Evolutionary conservation across 2,888 invertebrate species (phyloP), one percentile per base, ranked within the genome.

Genomic region (Leucoma salicis): DNA sequence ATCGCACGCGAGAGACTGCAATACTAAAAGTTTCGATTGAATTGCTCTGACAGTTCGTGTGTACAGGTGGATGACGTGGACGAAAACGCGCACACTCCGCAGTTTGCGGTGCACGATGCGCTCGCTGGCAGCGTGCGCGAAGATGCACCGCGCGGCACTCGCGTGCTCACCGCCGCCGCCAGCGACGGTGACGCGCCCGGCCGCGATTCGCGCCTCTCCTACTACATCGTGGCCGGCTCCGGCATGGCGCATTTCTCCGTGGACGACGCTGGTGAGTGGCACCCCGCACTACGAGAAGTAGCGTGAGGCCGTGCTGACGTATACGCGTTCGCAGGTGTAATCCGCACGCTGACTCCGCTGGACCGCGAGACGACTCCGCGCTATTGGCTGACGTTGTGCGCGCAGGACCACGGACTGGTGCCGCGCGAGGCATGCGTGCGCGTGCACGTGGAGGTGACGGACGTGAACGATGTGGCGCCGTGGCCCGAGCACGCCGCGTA

Each of bases 381-480:
- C 74, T 98, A 97, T 86, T 99, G 99, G 99, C 87, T 99, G 52
- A 97, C 97, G 6, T 93, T 98, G 39, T 95, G 95, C 78, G 98
- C 98, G 3, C 95, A 96, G 74, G 99, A 99, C 88, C 94, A 95
- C 62, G 98, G 96, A 0, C 94, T 96, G 12, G 95, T 97, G 15
- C 97, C 97, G 1, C 90, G 95, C 10, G 94, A 94, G 72, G 92
- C 96, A 27, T 95, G 95, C 70, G 92, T 97, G 47, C 70, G 84
- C 81, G 82, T 89, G 42, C 86, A 77, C 75, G 66, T 90, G 31
- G 93, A 95, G 73, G 95, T 99, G 53, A 89, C 93, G 60, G 97
- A 99, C 87, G 96, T 95, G 71, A 99, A 99, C 88, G 99, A 99
- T 91, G 97, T 98, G 91, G 94, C 94, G 31, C 99, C 99, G 39